Base-by-base conservation (phyloP, 2,797 vertebrate genomes). In the Brachyrhaphis roseni region DNA sequence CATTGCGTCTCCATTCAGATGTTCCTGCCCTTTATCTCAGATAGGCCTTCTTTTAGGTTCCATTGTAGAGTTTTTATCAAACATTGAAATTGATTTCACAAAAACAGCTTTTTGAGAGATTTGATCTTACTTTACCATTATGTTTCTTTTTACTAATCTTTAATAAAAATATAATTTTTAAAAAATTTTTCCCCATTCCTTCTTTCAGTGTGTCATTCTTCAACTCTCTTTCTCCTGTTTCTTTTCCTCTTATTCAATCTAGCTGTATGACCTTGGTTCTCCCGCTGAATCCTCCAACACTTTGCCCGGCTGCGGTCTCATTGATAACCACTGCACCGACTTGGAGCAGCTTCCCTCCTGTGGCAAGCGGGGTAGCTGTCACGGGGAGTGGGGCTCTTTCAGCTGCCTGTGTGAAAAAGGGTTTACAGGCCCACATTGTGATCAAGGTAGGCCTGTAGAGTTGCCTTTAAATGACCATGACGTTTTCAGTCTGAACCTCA, bases 191-290 rank as follows among this genome's bases (percentile, higher is more conserved):
- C 26, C 5, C 12, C 5, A 5, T 49, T 72, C 7, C n/a, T 12
- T 34, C 16, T 34, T 73, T 51, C 18, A 53, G 23, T 64, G 13
- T 41, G n/a, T 55, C 78, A 72, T 79, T 34, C 26, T 79, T 28
- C 0, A 78, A n/a, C 71, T 46, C 4, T 66, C n/a, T 79, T 78
- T 74, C 1, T 68, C 41, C 16, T 72, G 36, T n/a, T 72, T 13
- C 46, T 76, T 10, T 80, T 82, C 31, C 41, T 84, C 26, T 74
- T 72, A 59, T 78, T 77, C 73, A 41, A 31, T 86, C 82, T 89
- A 98, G 97, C 89, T 97, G 0, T 97, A 97, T 76, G 97, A 98
- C 94, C 96, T 97, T 76, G 96, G 96, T 45, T 94, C 95, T 83
- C 96, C 97, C 1, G 95, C 96, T 23, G 97, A 97, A 87, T 96